Conservation (phyloP, 2,888 invertebrate species). For the Limnephilus lunatus region DNA sequence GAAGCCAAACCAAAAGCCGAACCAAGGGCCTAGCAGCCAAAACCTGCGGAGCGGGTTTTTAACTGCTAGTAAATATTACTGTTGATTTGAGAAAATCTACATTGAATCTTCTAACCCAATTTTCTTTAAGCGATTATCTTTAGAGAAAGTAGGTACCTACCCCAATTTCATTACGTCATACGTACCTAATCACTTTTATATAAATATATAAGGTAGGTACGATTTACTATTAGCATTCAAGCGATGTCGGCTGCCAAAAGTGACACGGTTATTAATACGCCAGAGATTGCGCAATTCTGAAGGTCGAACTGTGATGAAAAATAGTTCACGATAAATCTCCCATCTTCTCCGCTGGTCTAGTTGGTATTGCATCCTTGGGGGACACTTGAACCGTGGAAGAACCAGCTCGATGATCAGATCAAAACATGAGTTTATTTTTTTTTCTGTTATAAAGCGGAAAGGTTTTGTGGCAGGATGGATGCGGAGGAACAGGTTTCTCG, state of each 20-base stretch:
- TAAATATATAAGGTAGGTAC: not conserved
- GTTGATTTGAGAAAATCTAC: not conserved
- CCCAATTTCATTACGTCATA: not conserved
- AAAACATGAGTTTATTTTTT: not conserved
- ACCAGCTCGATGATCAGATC: not conserved
- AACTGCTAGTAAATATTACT: too few species aligned
- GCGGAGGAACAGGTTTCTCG: too few species aligned
- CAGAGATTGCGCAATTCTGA: not conserved
- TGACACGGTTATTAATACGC: not conserved
- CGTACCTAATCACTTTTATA: not conserved
- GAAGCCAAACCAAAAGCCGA: too few species aligned
- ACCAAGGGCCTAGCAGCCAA: too few species aligned
- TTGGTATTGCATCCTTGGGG: not conserved
- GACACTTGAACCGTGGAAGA: not conserved
- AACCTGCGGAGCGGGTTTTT: too few species aligned
- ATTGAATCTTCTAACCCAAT: not conserved
- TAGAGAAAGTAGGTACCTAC: not conserved
- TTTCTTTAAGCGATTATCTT: not conserved
- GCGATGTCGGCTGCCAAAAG: not conserved
- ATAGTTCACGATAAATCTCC: not conserved
- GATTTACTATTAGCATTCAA: not conserved
- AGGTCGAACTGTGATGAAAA: not conserved
- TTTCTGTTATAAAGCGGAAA: not conserved
- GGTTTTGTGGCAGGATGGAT: too few species aligned
- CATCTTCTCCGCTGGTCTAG: not conserved